Percentiles rank a stretch among this genome's conserved stretches.
These are phyloP conservation scores for Meriones unguiculatus DNA, from an alignment of 2,113 vertebrate species.

Conservation along the genomic window DNA sequence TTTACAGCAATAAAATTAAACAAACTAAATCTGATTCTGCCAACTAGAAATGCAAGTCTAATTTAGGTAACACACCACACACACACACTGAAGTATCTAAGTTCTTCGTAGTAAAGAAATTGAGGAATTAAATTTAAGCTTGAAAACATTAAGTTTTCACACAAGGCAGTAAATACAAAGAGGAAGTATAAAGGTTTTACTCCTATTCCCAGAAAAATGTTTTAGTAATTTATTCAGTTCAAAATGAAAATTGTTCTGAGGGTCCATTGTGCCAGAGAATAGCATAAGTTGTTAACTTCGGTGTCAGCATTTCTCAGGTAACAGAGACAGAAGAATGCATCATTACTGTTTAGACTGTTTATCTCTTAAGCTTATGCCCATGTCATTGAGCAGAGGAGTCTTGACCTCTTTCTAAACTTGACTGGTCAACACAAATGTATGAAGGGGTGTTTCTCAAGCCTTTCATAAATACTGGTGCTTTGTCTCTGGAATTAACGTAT, in stretches of 20 bases:
- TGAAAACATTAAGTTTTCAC: constrained; percentile 18
- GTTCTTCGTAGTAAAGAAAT: not conserved
- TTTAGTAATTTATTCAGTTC: constrained; percentile 18
- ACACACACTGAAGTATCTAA: not conserved
- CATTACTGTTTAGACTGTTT: not conserved
- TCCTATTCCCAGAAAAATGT: not conserved
- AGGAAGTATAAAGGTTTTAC: not conserved
- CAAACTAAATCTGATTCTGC: constrained; percentile 14
- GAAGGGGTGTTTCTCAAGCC: not conserved
- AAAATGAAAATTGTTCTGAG: constrained; percentile 1
- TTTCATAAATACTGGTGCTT: not conserved
- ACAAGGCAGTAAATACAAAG: not conserved
- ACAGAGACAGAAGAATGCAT: not conserved
- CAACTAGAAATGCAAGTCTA: constrained; percentile 14
- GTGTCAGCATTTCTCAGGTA: not conserved
- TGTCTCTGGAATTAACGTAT: not conserved
- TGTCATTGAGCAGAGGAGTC: not conserved
- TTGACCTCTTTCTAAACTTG: not conserved
- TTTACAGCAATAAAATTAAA: constrained; percentile 18
- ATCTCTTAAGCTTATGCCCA: not conserved
- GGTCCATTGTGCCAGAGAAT: not conserved
- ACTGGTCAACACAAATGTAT: not conserved
- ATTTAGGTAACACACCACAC: not conserved
- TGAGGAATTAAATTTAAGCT: constrained; percentile 9
- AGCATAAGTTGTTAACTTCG: not conserved